A percentile compares a stretch with the other conserved stretches of the same genome.
phyloP scores from a whole-genome alignment of 2,797 vertebrate genomes.

The Sebastes hopkinsi region DNA sequence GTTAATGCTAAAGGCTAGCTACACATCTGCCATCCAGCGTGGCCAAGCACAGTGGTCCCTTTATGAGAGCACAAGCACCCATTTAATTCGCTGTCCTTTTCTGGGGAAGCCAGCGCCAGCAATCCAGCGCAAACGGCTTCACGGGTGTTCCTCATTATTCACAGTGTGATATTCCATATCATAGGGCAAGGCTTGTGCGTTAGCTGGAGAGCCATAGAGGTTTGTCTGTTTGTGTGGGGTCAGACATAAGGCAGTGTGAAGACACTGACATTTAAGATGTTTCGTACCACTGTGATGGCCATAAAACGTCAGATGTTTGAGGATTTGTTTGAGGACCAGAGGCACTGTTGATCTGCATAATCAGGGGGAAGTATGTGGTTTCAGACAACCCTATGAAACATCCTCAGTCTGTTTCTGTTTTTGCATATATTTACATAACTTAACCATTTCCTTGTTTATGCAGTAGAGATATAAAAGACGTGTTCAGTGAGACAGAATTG shows the following conservation, averaged over 20 bases:
- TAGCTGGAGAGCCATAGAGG: conserved; percentile 37
- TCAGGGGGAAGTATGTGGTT: conserved; percentile 64
- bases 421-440: conserved; percentile 78
- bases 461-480: conserved; percentile 44
- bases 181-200: conserved; percentile 58
- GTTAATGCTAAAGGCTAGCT: conserved; percentile 73
- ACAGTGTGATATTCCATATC: conserved; percentile 70
- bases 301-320: conserved; percentile 50
- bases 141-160: conserved; percentile 75
- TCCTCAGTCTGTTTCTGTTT: conserved; percentile 56
- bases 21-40: conserved; percentile 75
- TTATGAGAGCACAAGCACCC: conserved; percentile 76
- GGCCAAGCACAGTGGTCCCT: conserved; percentile 70
- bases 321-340: conserved; percentile 47
- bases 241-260: conserved; percentile 46
- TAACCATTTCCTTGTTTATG: conserved; percentile 61
- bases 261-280: conserved; percentile 69
- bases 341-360: conserved; percentile 65
- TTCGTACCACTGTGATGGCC: conserved; percentile 35
- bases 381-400: conserved; percentile 54
- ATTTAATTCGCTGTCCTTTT: conserved; percentile 70
- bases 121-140: conserved; percentile 50
- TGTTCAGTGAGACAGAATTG: conserved; percentile 46
- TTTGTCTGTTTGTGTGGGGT: conserved; percentile 60
- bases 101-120: conserved; percentile 40